phyloP scores from a whole-genome alignment of 35 echinoderm and acorn worm species.

The Patiria miniata region DNA sequence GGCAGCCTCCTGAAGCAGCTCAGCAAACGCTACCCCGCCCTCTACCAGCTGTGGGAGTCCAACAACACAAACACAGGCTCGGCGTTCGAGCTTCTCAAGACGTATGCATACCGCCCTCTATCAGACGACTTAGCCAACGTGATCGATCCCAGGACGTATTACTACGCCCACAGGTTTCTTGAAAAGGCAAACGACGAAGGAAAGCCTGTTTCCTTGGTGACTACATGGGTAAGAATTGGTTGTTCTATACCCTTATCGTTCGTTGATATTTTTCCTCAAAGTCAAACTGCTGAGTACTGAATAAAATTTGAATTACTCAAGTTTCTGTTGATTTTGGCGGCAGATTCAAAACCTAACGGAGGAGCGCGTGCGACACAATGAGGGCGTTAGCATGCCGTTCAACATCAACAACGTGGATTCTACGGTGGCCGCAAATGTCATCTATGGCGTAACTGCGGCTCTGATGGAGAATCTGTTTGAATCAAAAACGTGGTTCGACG shows the following conservation, averaged over 20 bases:
- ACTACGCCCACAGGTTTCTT: slow-evolving; percentile 14
- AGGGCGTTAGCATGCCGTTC: slow-evolving; percentile 42
- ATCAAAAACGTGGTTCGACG: slow-evolving; percentile 5
- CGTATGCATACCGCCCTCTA: slow-evolving; percentile 33
- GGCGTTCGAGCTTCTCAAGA: slow-evolving; percentile 22
- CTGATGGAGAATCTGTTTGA: background rate
- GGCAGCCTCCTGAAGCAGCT: slow-evolving; percentile 4
- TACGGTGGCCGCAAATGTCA: slow-evolving; percentile 32
- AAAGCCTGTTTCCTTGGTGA: slow-evolving; percentile 1
- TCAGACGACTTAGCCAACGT: background rate
- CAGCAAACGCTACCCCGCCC: background rate
- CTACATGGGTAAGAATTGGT: slow-evolving; percentile 15
- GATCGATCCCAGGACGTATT: slow-evolving; percentile 35
- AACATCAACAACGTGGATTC: slow-evolving; percentile 40
- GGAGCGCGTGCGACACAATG: background rate
- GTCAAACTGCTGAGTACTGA: too few relatives aligned
- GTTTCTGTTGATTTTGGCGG: background rate
- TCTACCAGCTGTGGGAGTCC: slow-evolving; percentile 21
- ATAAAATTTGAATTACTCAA: too few relatives aligned
- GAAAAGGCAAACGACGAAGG: slow-evolving; percentile 24
- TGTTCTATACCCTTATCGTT: too few relatives aligned
- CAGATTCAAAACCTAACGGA: slow-evolving; percentile 37
- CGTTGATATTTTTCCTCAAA: too few relatives aligned
- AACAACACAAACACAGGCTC: background rate
- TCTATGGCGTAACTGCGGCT: slow-evolving; percentile 30